Conservation (phyloP, 2,113 vertebrate genomes). For the Odocoileus virginianus region DNA sequence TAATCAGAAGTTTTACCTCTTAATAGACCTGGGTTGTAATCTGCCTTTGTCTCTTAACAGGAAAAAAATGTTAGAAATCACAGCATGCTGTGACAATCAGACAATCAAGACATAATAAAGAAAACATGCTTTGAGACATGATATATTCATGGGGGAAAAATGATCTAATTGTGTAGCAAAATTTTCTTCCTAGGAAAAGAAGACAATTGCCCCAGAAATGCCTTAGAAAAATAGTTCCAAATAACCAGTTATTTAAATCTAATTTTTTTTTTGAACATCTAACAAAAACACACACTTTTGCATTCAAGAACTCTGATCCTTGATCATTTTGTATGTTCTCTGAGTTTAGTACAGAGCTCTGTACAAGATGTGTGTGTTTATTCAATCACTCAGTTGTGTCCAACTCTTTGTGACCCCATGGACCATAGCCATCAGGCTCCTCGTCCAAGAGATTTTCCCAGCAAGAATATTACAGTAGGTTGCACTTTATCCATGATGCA, state of each 20-base stretch:
- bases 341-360: not conserved
- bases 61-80: not conserved
- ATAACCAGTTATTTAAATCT: not conserved
- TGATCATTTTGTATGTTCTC: not conserved
- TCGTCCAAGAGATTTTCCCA: not conserved
- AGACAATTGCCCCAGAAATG: not conserved
- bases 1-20: not conserved
- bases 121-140: not conserved
- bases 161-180: not conserved
- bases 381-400: not conserved
- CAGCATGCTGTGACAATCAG: not conserved
- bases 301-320: not conserved
- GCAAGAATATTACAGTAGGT: not conserved
- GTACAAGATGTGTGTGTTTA: not conserved
- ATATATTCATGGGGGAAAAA: not conserved
- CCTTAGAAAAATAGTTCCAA: not conserved
- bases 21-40: not conserved
- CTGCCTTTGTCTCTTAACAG: not conserved
- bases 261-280: not conserved
- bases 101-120: not conserved
- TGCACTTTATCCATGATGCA: not conserved
- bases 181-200: not conserved
- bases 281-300: not conserved
- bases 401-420: not conserved
- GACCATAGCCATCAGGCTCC: not conserved